A percentile compares a stretch with the other conserved stretches of the same genome.
phyloP scores from a whole-genome alignment of 2,113 vertebrate genomes.

The Furnarius figulus region DNA sequence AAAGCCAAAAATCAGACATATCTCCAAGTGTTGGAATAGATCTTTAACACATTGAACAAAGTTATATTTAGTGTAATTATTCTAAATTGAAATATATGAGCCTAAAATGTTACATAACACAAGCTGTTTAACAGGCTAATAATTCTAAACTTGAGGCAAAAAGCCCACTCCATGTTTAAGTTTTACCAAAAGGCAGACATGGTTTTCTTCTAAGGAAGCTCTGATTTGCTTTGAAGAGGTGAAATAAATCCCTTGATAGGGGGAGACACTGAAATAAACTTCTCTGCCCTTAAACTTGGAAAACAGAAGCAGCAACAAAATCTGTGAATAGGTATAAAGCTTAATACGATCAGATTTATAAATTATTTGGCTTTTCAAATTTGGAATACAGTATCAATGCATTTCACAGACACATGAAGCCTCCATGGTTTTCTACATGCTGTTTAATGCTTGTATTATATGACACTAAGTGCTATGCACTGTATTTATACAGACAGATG shows the following conservation, averaged over 20 bases:
- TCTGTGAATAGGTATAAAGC: background rate
- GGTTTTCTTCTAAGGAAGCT: background rate
- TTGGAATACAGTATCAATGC: background rate
- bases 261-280: background rate
- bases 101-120: background rate
- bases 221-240: background rate
- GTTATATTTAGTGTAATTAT: background rate
- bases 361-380: background rate
- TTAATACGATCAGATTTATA: background rate
- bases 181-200: background rate
- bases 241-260: background rate
- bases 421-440: background rate
- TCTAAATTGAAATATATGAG: background rate
- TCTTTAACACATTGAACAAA: background rate
- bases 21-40: background rate
- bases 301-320: background rate
- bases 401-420: background rate
- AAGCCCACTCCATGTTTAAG: background rate
- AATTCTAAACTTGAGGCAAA: background rate
- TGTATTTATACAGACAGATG: background rate
- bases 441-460: background rate
- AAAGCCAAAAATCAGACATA: background rate
- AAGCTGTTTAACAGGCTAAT: background rate
- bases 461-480: background rate
- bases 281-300: background rate